These are phyloP conservation scores for Endotricha flammealis DNA, from an alignment of 2,888 invertebrate species.

Conservation along the genomic window DNA sequence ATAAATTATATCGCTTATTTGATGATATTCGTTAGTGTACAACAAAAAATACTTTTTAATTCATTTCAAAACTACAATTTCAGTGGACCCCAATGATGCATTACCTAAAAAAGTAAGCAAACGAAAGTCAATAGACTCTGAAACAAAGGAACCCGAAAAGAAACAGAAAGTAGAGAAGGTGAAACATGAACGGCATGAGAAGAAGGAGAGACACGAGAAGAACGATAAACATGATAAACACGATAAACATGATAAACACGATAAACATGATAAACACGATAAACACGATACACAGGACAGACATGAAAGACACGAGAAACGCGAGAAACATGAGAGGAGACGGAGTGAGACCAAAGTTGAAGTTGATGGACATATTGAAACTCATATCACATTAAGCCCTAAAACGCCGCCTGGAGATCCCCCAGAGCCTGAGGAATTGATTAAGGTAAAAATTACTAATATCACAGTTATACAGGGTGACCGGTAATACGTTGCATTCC, in stretches of 20 bases:
- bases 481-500: too few relatives aligned
- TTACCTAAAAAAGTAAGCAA: constrained; percentile 48
- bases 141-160: constrained; percentile 54
- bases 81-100: constrained; percentile 66
- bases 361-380: constrained; percentile 85
- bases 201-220: constrained; percentile 41
- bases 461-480: too few relatives aligned
- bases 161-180: constrained; percentile 50
- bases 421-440: constrained; percentile 94
- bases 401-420: constrained; percentile 90
- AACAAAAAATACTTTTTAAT: constrained; percentile 1
- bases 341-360: constrained; percentile 73
- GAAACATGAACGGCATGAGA: constrained; percentile 34
- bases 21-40: too few relatives aligned
- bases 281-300: too few relatives aligned
- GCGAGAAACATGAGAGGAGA: constrained; percentile 45
- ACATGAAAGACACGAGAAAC: constrained; percentile 33
- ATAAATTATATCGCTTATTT: too few relatives aligned
- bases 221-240: too few relatives aligned
- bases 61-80: too few relatives aligned
- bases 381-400: constrained; percentile 87
- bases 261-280: constrained; percentile 44
- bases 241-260: constrained; percentile 33
- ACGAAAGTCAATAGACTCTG: constrained; percentile 49
- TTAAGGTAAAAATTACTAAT: too few relatives aligned